Base-by-base conservation (phyloP, 1,140 invertebrate species). In the Formica selysi region DNA sequence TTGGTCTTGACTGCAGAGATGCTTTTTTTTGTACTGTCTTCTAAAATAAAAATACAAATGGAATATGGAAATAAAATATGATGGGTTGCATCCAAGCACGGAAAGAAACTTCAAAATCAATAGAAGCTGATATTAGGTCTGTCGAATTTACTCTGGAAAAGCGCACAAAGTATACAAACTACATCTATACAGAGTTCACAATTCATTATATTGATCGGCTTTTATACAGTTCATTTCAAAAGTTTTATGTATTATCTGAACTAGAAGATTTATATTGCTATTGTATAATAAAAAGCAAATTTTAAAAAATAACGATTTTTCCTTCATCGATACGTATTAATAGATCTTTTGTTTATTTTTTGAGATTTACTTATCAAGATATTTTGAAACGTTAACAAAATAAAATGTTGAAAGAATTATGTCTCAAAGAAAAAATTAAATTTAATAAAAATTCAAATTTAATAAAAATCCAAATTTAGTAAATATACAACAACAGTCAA, bases 31-130 rank as follows among this genome's bases (percentile, higher is more conserved):
- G 78, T 41, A 22, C 22, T 13, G 36, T 57, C 48, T 62, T 54
- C 13, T 0, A 6, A 22, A 74, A 80, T 80, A 80, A 83, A 83
- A 83, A 59, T 81, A 81, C 54, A 73, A 61, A 83, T 62, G 29
- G 57, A 26, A 81, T 73, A 68, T 73, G 51, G 59, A 83, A 61
- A 73, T 81, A 81, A 81, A 83, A 83, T 83, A 83, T 83, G 79
- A 83, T 32, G 67, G 38, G 8, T 73, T 22, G 38, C 29, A 26
- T 13, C 32, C 26, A n/a, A 36, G 65, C 65, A 26, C 22, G 19
- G 29, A 48, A 83, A 61, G 29, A 36, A 62, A 74, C 78, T 74
- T 83, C 3, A 10, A 61, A 74, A 83, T 83, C 68, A 83, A 83
- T 83, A 83, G 22, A 73, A 83, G 36, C 54, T 68, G 54, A 83